Evolutionary conservation across 2,888 invertebrate genomes (phyloP).

Genomic region (Notodonta dromedarius): DNA sequence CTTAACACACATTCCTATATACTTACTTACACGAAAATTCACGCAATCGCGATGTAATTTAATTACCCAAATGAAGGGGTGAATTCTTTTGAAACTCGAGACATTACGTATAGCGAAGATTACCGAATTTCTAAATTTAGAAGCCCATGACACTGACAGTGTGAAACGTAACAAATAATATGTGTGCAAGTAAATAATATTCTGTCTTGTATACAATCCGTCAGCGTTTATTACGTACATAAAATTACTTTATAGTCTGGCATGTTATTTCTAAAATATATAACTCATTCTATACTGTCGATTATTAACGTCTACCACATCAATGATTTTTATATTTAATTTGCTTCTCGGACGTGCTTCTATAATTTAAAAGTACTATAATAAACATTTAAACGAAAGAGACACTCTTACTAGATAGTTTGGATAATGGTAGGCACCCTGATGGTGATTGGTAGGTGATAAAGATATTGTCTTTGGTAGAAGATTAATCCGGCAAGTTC

Average conservation of each 20-base stretch:
- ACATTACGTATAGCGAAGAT: background rate
- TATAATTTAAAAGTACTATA: no score
- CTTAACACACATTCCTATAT: slow-evolving; percentile 1
- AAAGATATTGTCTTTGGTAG: no score
- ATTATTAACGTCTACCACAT: background rate
- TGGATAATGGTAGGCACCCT: no score
- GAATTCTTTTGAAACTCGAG: background rate
- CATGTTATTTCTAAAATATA: background rate
- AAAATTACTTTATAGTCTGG: background rate
- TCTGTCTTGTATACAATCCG: slow-evolving; percentile 7
- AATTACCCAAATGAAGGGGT: background rate
- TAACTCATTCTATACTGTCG: background rate
- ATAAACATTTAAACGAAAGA: no score
- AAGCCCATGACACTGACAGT: slow-evolving; percentile 20
- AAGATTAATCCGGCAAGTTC: no score
- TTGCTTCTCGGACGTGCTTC: no score
- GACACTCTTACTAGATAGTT: no score
- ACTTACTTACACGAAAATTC: no score
- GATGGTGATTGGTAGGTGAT: no score
- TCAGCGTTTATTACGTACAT: background rate
- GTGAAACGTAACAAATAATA: slow-evolving; percentile 14
- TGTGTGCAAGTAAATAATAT: slow-evolving; percentile 18
- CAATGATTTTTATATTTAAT: background rate
- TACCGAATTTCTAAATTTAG: slow-evolving; percentile 14
- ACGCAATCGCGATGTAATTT: background rate